These are phyloP conservation scores for Adela reaumurella DNA, from an alignment of 2,888 invertebrate species.

Conservation along the genomic window DNA sequence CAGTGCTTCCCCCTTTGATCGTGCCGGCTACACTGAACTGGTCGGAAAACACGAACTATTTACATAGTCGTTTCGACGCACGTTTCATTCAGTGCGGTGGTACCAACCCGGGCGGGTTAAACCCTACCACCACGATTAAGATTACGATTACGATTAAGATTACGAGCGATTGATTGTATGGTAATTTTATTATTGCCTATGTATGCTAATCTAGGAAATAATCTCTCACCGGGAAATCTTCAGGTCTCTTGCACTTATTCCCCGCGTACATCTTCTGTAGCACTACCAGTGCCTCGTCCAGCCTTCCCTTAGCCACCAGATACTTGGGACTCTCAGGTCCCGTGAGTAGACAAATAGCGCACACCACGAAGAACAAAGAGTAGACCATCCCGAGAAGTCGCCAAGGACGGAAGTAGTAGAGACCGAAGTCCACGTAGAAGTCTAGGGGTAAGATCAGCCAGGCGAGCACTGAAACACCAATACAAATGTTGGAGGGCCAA, in stretches of 20 bases:
- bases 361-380: conserved; percentile 55
- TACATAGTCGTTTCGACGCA: no score
- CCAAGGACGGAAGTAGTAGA: conserved; percentile 67
- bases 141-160: background rate
- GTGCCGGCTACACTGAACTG: no score
- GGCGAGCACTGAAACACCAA: conserved; percentile 60
- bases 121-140: no score
- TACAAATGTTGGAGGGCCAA: no score
- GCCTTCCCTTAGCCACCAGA: conserved; percentile 60
- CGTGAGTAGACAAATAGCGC: conserved; percentile 49
- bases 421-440: conserved; percentile 38
- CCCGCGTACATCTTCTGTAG: conserved; percentile 57
- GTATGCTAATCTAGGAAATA: conserved; percentile 10
- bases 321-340: conserved; percentile 80
- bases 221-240: conserved; percentile 46
- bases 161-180: background rate
- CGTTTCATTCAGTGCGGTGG: no score
- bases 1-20: no score
- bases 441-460: conserved; percentile 64
- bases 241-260: conserved; percentile 30
- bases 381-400: conserved; percentile 64
- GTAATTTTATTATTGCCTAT: background rate
- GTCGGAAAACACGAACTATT: no score
- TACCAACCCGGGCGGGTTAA: no score
- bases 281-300: conserved; percentile 59